Base-by-base conservation (phyloP, 2,113 vertebrate species). In the Clinocottus analis region DNA sequence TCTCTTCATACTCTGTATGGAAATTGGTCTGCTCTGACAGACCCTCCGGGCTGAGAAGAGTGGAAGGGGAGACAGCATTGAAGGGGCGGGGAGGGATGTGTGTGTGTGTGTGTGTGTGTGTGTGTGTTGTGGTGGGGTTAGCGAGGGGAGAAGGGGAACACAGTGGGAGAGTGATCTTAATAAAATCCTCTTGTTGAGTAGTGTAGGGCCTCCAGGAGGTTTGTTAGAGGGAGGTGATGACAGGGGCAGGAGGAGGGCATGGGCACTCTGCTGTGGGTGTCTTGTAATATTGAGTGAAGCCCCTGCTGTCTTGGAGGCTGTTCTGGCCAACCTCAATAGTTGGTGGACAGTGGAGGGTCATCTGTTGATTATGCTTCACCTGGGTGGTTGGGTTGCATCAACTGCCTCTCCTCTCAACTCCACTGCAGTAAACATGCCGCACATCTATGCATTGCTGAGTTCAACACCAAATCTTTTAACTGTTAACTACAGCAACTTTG, bases 201-300 rank as follows among this genome's bases (percentile, higher is more conserved):
- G 63, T 68, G 55, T 37, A 33, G 61, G 47, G 74, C 83, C 74
- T 83, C 65, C 35, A 83, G 83, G 83, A 82, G 49, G 47, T 85
- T 65, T 83, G 70, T 78, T 67, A 86, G 82, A 65, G 69, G 61
- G 82, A 82, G 72, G 82, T 75, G 89, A 89, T 90, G 85, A 91
- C 83, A 91, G 49, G 85, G 71, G 43, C 71, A 75, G 70, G 56
- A 55, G 19, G 47, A 59, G 68, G 72, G 58, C 71, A 80, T 19
- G 67, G 63, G 59, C 59, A 11, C 27, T 49, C 39, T 29, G 9
- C 60, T 62, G 3, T 37, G 37, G 71, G 74, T 55, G 62, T 35
- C 9, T 51, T 21, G 75, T 59, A 11, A 56, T 35, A 56, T 19
- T 53, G 59, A 16, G 29, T 33, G 45, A 67, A 3, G 29, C 13